Percentiles rank a stretch among this genome's conserved stretches.
Evolutionary conservation across 2,888 invertebrate genomes (phyloP).

Genomic region (Phytoseiulus persimilis): DNA sequence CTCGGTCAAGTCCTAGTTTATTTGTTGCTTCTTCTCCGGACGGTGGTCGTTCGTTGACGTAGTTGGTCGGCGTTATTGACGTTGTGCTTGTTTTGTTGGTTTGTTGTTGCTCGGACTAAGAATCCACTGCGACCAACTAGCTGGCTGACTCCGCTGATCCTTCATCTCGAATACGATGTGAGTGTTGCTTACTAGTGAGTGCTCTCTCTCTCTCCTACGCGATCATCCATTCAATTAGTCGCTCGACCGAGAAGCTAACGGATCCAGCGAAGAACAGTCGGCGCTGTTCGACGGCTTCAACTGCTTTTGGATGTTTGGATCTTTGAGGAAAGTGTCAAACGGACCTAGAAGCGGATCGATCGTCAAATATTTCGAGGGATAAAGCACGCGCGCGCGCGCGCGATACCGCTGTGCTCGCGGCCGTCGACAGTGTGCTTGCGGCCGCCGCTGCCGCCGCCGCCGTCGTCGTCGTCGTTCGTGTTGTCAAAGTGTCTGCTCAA

Average conservation of each 20-base stretch:
- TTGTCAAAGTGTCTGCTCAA: background rate
- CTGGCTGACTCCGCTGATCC: background rate
- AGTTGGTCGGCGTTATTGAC: background rate
- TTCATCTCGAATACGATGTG: background rate
- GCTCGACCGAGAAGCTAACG: background rate
- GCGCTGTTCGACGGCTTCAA: background rate
- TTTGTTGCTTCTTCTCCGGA: background rate
- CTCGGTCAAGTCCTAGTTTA: background rate
- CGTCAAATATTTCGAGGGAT: background rate
- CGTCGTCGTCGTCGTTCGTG: background rate
- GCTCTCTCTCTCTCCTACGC: background rate
- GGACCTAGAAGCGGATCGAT: background rate
- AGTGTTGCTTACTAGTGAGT: background rate
- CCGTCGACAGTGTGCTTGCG: background rate
- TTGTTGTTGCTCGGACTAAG: background rate
- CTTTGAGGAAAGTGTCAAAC: background rate
- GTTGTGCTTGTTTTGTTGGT: background rate
- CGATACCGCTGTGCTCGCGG: background rate
- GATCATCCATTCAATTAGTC: conserved; percentile 5
- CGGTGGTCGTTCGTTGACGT: background rate
- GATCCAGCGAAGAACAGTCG: background rate
- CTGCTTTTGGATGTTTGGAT: background rate
- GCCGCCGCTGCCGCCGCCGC: background rate
- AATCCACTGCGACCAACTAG: background rate
- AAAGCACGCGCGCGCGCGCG: background rate